Percentiles rank a stretch among this genome's conserved stretches.
phyloP scores from a whole-genome alignment of 2,113 vertebrate species.

The Thoracochromis brauschi region DNA sequence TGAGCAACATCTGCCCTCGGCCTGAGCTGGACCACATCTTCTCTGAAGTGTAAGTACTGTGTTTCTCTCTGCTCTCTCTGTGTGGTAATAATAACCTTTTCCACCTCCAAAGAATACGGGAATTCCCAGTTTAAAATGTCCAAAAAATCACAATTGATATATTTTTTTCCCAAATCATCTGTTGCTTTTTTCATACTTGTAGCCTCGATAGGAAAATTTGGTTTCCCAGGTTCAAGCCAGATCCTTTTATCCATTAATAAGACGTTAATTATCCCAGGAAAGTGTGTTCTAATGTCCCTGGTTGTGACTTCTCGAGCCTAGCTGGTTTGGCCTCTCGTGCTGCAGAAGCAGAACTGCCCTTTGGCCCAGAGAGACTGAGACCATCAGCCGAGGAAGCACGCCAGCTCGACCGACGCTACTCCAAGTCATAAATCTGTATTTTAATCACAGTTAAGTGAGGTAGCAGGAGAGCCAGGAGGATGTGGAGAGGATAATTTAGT shows the following conservation, averaged over 20 bases:
- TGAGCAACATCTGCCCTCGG: conserved; percentile 89
- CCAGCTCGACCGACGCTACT: neutral
- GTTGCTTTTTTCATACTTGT: neutral
- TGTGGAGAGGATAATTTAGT: conserved; percentile 4
- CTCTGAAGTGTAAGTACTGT: conserved; percentile 83
- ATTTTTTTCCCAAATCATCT: neutral
- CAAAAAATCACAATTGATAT: neutral
- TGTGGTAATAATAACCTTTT: neutral
- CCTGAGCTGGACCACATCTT: conserved; percentile 96
- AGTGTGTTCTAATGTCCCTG: neutral
- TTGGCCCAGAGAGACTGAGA: conserved; percentile 5
- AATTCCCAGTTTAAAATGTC: neutral
- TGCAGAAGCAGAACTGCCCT: neutral
- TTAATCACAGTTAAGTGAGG: conserved; percentile 47
- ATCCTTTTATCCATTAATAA: neutral
- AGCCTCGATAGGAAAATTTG: neutral
- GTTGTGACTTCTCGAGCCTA: neutral
- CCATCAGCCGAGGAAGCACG: neutral
- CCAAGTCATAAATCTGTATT: conserved; percentile 43
- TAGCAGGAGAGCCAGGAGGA: conserved; percentile 11
- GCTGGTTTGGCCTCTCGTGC: neutral
- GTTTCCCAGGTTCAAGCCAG: neutral
- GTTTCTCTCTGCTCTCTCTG: neutral
- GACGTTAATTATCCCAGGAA: neutral
- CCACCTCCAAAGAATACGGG: neutral